Percentiles rank a stretch among this genome's conserved stretches.
phyloP scores from a whole-genome alignment of 2,113 vertebrate species.

The Myotis davidii region DNA sequence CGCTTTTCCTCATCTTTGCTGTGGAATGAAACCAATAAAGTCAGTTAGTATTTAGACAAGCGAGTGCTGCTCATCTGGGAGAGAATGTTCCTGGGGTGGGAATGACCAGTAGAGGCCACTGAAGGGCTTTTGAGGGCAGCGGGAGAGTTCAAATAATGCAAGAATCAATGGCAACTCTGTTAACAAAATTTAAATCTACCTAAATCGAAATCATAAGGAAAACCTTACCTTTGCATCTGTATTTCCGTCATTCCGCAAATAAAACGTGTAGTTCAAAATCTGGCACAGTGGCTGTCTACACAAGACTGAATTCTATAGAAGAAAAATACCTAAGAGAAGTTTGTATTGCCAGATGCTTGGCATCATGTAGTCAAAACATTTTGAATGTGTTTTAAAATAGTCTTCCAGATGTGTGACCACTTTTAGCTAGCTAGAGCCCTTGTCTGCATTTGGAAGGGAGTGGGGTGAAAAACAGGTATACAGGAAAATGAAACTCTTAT shows the following conservation, averaged over 20 bases:
- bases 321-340: slow-evolving; percentile 49
- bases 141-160: background rate
- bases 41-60: slow-evolving; percentile 68
- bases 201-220: slow-evolving; percentile 61
- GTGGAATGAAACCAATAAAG: slow-evolving; percentile 66
- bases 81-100: slow-evolving; percentile 28
- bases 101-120: background rate
- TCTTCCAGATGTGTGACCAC: slow-evolving; percentile 68
- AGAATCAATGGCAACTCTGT: slow-evolving; percentile 19
- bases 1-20: slow-evolving; percentile 46
- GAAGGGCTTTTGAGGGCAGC: background rate
- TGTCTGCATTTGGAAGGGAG: background rate
- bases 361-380: slow-evolving; percentile 58
- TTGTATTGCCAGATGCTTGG: slow-evolving; percentile 65
- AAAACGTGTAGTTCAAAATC: slow-evolving; percentile 52
- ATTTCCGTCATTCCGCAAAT: slow-evolving; percentile 51
- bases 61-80: background rate
- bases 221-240: slow-evolving; percentile 32
- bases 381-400: slow-evolving; percentile 58
- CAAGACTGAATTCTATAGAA: slow-evolving; percentile 40
- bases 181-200: slow-evolving; percentile 31
- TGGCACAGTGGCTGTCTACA: slow-evolving; percentile 13
- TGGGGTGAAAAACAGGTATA: slow-evolving; percentile 14
- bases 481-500: slow-evolving; percentile 33
- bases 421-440: background rate